Evolutionary conservation across 30 jellyfish, hydroid and myxozoan species (phyloP).

Genomic region (Cassiopea xamachana): DNA sequence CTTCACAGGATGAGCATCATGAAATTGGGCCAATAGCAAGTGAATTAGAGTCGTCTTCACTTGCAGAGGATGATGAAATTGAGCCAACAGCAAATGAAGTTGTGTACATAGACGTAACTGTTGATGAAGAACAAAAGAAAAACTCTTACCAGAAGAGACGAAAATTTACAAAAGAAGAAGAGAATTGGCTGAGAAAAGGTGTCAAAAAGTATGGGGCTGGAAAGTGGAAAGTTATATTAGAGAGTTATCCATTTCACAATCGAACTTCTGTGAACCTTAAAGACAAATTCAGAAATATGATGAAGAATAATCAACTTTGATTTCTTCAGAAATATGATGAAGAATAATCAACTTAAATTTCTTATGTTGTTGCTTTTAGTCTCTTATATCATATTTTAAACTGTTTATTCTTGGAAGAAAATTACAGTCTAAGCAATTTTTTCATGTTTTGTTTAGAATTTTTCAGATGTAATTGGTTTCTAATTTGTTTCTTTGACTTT

Average conservation of each 20-base stretch:
- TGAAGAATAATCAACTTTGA: not conserved
- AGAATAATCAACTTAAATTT: not conserved
- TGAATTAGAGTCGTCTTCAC: too few species aligned
- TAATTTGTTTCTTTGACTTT: too few species aligned
- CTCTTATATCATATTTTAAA: too few species aligned
- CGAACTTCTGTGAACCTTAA: constrained; percentile 20
- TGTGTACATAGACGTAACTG: not conserved
- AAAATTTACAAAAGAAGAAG: not conserved
- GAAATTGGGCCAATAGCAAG: too few species aligned
- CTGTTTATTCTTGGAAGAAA: too few species aligned
- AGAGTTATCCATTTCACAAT: not conserved
- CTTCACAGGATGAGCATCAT: too few species aligned
- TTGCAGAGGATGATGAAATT: not conserved
- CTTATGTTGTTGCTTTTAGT: not conserved
- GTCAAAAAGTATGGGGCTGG: not conserved
- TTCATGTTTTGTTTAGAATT: too few species aligned
- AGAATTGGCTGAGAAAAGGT: constrained; percentile 15
- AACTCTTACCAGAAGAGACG: not conserved
- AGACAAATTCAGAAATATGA: constrained; percentile 15
- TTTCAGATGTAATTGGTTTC: too few species aligned
- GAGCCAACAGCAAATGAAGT: not conserved
- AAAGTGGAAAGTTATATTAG: constrained; percentile 10
- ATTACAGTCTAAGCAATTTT: too few species aligned
- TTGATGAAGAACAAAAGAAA: not conserved
- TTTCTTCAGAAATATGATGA: not conserved